phyloP scores from a whole-genome alignment of 2,113 vertebrate genomes.

The Lathamus discolor region DNA sequence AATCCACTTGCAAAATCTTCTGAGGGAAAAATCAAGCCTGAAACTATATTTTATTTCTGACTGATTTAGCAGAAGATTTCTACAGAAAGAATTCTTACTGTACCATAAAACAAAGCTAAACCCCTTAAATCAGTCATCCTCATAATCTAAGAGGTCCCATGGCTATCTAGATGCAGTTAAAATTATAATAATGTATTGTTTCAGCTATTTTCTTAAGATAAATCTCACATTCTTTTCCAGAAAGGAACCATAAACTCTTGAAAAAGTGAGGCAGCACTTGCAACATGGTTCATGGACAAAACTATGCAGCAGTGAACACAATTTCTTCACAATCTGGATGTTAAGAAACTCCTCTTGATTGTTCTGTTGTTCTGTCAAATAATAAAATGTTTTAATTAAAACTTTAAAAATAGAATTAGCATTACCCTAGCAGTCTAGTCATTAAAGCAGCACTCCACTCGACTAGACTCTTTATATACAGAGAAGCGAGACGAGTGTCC shows the following conservation, averaged over 20 bases:
- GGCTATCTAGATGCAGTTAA: neutral
- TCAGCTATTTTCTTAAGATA: neutral
- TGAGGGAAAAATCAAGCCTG: neutral
- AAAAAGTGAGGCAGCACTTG: neutral
- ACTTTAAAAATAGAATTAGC: neutral
- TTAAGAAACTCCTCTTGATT: neutral
- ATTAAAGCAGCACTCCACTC: neutral
- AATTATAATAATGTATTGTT: neutral
- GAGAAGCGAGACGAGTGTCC: neutral
- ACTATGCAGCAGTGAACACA: neutral
- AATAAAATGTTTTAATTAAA: neutral
- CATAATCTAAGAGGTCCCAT: neutral
- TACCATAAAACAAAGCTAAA: neutral
- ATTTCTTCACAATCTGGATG: neutral
- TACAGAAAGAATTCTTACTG: neutral
- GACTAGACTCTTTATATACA: neutral
- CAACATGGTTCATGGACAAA: neutral
- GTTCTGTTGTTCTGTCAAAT: neutral
- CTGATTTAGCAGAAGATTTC: neutral
- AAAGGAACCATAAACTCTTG: neutral
- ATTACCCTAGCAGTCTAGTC: neutral
- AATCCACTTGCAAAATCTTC: neutral
- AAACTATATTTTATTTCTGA: neutral
- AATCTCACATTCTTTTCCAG: neutral
- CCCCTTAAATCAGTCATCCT: neutral